phyloP scores from a whole-genome alignment of 1,140 invertebrate genomes.

The Bombus pyrosoma region DNA sequence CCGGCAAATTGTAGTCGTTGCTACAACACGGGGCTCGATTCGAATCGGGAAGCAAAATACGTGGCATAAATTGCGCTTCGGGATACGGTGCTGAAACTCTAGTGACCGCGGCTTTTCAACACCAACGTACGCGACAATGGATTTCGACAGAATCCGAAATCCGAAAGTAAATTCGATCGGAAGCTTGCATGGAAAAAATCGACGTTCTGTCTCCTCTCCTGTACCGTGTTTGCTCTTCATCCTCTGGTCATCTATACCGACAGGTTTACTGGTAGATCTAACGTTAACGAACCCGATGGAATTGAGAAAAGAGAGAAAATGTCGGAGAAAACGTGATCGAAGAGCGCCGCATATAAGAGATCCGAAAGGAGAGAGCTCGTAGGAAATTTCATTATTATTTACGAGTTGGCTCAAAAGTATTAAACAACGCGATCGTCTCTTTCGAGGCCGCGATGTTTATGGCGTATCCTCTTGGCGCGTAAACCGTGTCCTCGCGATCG shows the following conservation, averaged over 20 bases:
- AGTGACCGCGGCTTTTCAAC: background rate
- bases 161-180: constrained; percentile 11
- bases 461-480: background rate
- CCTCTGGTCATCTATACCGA: background rate
- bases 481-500: constrained; percentile 13
- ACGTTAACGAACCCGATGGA: background rate
- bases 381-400: constrained; percentile 33
- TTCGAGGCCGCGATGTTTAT: background rate
- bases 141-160: background rate
- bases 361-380: background rate
- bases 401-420: background rate
- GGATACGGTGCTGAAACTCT: background rate
- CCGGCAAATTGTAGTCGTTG: background rate
- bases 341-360: background rate
- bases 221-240: background rate
- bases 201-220: background rate
- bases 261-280: background rate
- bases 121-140: constrained; percentile 5
- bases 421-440: constrained; percentile 11
- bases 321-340: background rate
- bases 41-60: constrained; percentile 1
- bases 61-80: constrained; percentile 12
- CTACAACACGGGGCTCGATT: background rate
- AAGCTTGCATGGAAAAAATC: constrained; percentile 3
- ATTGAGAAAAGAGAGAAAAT: too few relatives aligned